phyloP scores from a whole-genome alignment of 2,888 invertebrate species.

The Clistopyga incitator region DNA sequence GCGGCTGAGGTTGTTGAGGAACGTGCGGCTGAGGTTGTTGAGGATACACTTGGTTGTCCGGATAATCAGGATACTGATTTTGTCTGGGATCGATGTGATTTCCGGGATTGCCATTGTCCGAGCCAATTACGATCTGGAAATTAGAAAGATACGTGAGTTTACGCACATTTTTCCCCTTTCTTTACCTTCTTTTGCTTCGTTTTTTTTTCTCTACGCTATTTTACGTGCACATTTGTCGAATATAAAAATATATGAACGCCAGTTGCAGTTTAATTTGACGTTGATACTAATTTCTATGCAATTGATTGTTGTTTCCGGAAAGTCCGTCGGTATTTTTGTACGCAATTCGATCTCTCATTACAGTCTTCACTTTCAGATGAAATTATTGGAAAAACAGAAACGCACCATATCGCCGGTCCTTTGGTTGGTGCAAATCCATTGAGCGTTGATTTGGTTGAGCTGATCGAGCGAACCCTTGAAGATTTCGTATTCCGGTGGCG shows the following conservation, averaged over 20 bases:
- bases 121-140: constrained; percentile 70
- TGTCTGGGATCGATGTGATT: neutral
- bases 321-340: too few species aligned
- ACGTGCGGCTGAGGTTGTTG: neutral
- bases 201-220: too few species aligned
- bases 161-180: neutral
- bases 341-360: too few species aligned
- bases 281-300: too few species aligned
- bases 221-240: too few species aligned
- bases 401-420: constrained; percentile 72
- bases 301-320: too few species aligned
- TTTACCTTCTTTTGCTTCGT: too few species aligned
- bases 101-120: constrained; percentile 50
- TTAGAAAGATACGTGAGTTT: neutral
- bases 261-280: too few species aligned
- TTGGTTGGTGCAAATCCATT: constrained; percentile 74
- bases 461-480: constrained; percentile 43
- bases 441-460: constrained; percentile 51
- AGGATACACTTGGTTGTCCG: neutral
- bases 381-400: neutral
- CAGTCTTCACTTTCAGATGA: neutral
- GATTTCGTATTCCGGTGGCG: constrained; percentile 1
- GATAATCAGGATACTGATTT: constrained; percentile 11
- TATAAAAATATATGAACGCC: too few species aligned
- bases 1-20: neutral